These are phyloP conservation scores for Cyclura pinguis DNA, from an alignment of 2,797 vertebrate genomes.

Conservation along the genomic window DNA sequence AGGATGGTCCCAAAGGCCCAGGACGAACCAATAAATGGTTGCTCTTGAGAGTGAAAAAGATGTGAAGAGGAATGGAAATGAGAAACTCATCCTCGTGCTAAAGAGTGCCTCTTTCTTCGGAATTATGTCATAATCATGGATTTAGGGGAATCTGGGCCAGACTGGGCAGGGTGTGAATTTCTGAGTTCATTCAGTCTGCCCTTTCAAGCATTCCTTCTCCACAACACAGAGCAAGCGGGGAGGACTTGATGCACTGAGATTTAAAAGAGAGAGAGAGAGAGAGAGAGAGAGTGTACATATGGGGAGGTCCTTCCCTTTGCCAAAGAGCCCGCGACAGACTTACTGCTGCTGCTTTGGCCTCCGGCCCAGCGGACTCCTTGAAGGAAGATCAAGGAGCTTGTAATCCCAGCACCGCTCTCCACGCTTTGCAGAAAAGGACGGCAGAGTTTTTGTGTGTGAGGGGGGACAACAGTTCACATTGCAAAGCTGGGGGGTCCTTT, in stretches of 20 bases:
- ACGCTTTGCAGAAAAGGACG: background rate
- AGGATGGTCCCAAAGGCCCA: conserved; percentile 47
- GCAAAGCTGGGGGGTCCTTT: background rate
- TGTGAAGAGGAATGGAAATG: conserved; percentile 64
- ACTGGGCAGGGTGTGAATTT: conserved; percentile 72
- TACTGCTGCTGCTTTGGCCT: conserved; percentile 49
- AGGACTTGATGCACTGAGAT: conserved; percentile 59
- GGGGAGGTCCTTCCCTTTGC: conserved; percentile 53
- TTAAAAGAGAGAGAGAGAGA: conserved; percentile 38
- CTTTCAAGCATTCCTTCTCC: conserved; percentile 64
- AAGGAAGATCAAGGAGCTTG: conserved; percentile 37
- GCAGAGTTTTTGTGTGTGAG: no score
- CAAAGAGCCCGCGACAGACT: conserved; percentile 50
- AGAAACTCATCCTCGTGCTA: conserved; percentile 67
- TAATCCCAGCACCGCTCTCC: conserved; percentile 27
- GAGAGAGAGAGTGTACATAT: background rate
- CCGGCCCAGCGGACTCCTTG: conserved; percentile 39
- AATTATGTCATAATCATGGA: conserved; percentile 70
- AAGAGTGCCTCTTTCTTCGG: conserved; percentile 69
- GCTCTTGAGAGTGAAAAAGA: conserved; percentile 42
- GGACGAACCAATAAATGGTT: conserved; percentile 34
- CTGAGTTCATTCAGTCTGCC: conserved; percentile 68
- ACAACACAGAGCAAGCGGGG: conserved; percentile 56
- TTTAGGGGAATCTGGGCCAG: conserved; percentile 66
- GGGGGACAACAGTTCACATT: background rate